Evolutionary conservation across 2,888 invertebrate genomes (phyloP).

Genomic region (Temnothorax rugatulus): DNA sequence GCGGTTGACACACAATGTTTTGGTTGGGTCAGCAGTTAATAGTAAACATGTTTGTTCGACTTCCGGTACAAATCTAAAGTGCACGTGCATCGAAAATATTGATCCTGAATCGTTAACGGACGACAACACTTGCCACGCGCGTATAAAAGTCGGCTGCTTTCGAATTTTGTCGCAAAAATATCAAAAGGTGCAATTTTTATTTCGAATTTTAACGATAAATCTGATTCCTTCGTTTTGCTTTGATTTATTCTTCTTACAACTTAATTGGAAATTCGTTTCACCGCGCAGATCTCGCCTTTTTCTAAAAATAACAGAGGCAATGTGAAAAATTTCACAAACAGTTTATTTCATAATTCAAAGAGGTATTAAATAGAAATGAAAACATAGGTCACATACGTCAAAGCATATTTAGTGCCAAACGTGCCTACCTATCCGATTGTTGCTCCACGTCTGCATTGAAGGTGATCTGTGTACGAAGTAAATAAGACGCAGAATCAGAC

Average conservation of each 20-base stretch:
- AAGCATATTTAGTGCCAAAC: conserved; percentile 28
- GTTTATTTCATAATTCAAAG: not conserved
- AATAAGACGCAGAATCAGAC: conserved; percentile 54
- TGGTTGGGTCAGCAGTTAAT: conserved; percentile 9
- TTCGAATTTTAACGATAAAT: not conserved
- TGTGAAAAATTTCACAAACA: not conserved
- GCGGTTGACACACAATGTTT: conserved; percentile 24
- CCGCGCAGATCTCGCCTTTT: not conserved
- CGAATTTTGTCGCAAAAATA: not conserved
- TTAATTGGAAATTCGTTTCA: not conserved
- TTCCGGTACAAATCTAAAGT: conserved; percentile 16
- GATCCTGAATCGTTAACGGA: not conserved
- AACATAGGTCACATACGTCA: not conserved
- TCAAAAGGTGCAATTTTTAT: not conserved
- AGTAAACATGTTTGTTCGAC: conserved; percentile 37
- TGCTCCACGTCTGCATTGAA: conserved; percentile 1
- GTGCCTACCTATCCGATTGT: conserved; percentile 13
- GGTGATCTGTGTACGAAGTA: conserved; percentile 16
- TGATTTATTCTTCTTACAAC: not conserved
- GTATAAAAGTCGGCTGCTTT: not conserved
- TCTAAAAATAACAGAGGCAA: not conserved
- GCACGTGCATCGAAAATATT: conserved; percentile 15
- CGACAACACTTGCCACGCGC: not conserved
- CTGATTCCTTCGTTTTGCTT: not conserved
- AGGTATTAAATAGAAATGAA: conserved; percentile 8